Conservation (phyloP, 2,113 vertebrate species). For the Poecile atricapillus region DNA sequence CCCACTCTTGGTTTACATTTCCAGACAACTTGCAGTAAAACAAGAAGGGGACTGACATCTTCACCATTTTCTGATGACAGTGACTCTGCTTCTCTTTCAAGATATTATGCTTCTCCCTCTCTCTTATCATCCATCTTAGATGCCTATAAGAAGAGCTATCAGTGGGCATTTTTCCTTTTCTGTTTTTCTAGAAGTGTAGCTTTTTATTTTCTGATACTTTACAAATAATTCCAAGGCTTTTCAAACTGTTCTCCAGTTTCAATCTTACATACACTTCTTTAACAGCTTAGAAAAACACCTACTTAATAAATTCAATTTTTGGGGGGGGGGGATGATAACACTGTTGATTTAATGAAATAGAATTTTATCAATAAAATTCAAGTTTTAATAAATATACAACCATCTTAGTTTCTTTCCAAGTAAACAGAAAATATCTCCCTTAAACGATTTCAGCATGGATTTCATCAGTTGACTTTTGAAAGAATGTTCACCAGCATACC, state of each 20-base stretch:
- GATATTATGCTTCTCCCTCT: background rate
- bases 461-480: background rate
- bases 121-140: background rate
- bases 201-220: background rate
- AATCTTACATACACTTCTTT: background rate
- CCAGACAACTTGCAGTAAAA: background rate
- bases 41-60: background rate
- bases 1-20: background rate
- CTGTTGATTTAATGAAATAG: background rate
- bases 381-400: background rate
- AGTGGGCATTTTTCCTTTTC: background rate
- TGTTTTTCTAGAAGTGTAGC: background rate
- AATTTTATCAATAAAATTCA: background rate
- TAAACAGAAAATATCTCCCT: background rate
- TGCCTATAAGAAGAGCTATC: background rate
- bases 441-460: background rate
- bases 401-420: background rate
- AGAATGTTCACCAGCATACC: background rate
- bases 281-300: background rate
- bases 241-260: background rate
- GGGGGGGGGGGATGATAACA: background rate
- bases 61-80: background rate
- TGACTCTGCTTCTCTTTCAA: background rate
- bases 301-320: background rate
- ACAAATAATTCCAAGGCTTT: background rate